Evolutionary conservation across 2,888 invertebrate genomes (phyloP).

Genomic region (Xanthorhoe spadicearia): DNA sequence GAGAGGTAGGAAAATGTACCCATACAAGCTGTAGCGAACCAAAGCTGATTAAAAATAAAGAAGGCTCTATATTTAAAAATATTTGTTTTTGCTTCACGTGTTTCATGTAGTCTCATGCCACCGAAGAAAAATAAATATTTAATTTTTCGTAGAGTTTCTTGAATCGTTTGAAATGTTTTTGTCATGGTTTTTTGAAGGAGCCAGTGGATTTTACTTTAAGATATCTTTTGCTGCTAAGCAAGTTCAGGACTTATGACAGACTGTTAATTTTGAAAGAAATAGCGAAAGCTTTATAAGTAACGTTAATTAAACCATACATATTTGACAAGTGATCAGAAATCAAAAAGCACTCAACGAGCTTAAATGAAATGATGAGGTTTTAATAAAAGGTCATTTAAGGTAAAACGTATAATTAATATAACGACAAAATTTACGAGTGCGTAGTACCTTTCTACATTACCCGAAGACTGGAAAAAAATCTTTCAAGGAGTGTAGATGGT

Average conservation of each 20-base stretch:
- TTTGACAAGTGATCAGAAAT: slow-evolving; percentile 1
- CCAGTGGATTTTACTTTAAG: not conserved
- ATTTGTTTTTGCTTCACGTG: slow-evolving; percentile 8
- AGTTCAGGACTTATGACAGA: not conserved
- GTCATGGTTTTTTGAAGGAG: not conserved
- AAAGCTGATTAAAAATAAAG: slow-evolving; percentile 21
- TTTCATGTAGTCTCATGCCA: slow-evolving; percentile 26
- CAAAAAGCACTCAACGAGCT: slow-evolving; percentile 3
- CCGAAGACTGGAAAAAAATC: not conserved
- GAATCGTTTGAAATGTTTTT: slow-evolving; percentile 8
- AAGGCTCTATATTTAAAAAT: slow-evolving; percentile 5
- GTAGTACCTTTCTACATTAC: not conserved
- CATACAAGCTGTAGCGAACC: slow-evolving; percentile 34
- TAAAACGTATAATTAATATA: slow-evolving; percentile 7
- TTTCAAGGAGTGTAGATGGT: slow-evolving; percentile 9
- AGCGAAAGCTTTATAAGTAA: slow-evolving; percentile 4
- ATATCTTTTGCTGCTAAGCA: not conserved
- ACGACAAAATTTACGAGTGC: not conserved
- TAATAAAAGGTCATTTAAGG: slow-evolving; percentile 3
- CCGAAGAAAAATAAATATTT: slow-evolving; percentile 27
- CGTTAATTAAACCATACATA: slow-evolving; percentile 17
- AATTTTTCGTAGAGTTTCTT: slow-evolving; percentile 19
- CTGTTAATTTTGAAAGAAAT: not conserved
- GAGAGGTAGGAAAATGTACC: slow-evolving; percentile 6
- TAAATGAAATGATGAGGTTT: slow-evolving; percentile 7